Base-by-base conservation (phyloP, 1,140 invertebrate genomes). In the Akabosia matsudoensis region DNA sequence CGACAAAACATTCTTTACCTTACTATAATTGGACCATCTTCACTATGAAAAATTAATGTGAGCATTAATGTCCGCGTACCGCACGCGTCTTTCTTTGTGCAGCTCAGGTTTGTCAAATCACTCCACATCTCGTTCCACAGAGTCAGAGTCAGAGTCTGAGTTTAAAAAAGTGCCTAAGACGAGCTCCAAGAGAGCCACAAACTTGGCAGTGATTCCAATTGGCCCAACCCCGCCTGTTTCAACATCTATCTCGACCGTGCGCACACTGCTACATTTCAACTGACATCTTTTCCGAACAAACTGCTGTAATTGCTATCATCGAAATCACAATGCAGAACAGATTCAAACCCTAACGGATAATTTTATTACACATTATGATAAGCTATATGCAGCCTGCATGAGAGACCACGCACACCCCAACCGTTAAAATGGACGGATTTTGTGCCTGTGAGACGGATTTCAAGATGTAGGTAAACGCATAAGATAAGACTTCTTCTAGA, bases 121-220 rank as follows among this genome's bases (percentile, higher is more conserved):
- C n/a, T 51, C n/a, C n/a, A n/a, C n/a, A n/a, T n/a, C n/a, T n/a
- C n/a, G n/a, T n/a, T n/a, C n/a, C n/a, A 61, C n/a, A 61, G 4
- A 61, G 37, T 61, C 14, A n/a, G 61, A 67, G 28, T 4, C 61
- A 67, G 7, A 30, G 22, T 67, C 61, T 67, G 28, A 67, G n/a
- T 30, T 31, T 30, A 54, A 31, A 74, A 73, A 78, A 75, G 67
- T 78, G 76, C 76, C 76, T 74, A 45, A 45, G 37, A 45, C 7
- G 37, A 78, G 72, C 54, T 34, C 4, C 33, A 33, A 26, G 45
- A 70, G 24, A 75, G 76, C 76, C 76, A 78, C 74, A 78, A 78
- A 78, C 75, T 52, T 70, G 72, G 37, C 72, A 74, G 64, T 70
- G 61, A 34, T 70, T 74, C 72, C 61, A 74, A 74, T 73, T 77